A percentile compares a stretch with the other conserved stretches of the same genome.
Evolutionary conservation across 2,797 vertebrate species (phyloP).

Genomic region (Ficedula albicollis): DNA sequence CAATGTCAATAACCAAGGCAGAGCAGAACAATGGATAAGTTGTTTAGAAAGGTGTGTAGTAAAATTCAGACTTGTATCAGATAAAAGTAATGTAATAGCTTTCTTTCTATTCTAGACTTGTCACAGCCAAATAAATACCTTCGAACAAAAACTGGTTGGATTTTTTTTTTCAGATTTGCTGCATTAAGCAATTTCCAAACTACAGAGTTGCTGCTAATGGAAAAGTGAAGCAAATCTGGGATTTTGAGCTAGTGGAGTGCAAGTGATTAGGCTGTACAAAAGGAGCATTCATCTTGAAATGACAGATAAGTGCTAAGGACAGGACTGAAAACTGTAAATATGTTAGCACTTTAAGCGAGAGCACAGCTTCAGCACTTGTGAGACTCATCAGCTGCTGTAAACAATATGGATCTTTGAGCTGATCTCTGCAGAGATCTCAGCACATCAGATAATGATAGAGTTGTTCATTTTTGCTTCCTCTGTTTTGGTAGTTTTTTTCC

Average conservation of each 20-base stretch:
- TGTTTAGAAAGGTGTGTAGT: conserved; percentile 27
- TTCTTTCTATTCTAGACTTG: conserved; percentile 11
- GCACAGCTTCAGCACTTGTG: conserved; percentile 60
- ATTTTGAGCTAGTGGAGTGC: conserved; percentile 62
- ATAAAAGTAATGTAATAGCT: conserved; percentile 60
- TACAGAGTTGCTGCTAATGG: conserved; percentile 56
- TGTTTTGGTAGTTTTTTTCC: background rate
- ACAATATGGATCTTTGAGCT: conserved; percentile 67
- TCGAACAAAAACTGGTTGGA: conserved; percentile 17
- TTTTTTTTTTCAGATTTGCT: background rate
- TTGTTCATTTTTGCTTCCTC: conserved; percentile 54
- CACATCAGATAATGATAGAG: conserved; percentile 49
- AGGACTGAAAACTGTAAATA: conserved; percentile 48
- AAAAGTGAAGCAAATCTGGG: conserved; percentile 64
- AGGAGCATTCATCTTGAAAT: conserved; percentile 60
- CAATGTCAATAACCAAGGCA: background rate
- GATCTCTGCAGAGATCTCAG: conserved; percentile 19
- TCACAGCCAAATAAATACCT: conserved; percentile 56
- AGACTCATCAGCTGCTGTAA: conserved; percentile 60
- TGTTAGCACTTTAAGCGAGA: conserved; percentile 24
- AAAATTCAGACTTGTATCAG: conserved; percentile 41
- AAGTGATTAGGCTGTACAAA: conserved; percentile 70
- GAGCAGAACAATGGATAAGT: conserved; percentile 6
- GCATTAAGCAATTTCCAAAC: conserved; percentile 65
- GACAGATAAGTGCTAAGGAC: conserved; percentile 51